A percentile compares a stretch with the other conserved stretches of the same genome.
Evolutionary conservation across 2,113 vertebrate genomes (phyloP).

Genomic region (Ursus arctos): DNA sequence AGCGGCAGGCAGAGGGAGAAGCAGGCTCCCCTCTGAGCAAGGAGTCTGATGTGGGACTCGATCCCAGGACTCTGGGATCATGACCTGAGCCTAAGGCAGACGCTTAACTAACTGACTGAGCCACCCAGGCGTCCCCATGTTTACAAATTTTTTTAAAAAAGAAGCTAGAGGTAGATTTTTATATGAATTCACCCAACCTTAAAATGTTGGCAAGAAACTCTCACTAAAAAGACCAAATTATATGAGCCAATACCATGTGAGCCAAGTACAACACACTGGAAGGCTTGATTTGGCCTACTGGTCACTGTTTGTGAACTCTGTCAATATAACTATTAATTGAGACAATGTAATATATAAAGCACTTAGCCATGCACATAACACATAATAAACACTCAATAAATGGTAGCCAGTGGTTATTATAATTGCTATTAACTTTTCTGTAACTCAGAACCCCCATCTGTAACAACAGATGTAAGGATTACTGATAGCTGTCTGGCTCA

Average conservation of each 20-base stretch:
- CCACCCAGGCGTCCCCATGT: not conserved
- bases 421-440: not conserved
- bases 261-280: not conserved
- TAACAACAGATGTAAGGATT: not conserved
- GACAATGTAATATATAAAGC: not conserved
- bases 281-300: not conserved
- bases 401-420: not conserved
- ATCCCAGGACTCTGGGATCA: no score
- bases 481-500: not conserved
- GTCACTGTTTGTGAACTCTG: not conserved
- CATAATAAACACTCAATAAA: conserved; percentile 47
- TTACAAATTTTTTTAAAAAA: not conserved
- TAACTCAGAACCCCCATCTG: not conserved
- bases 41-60: no score
- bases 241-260: not conserved
- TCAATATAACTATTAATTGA: not conserved
- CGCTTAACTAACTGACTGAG: no score
- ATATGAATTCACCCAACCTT: conserved; percentile 28
- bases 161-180: conserved; percentile 20
- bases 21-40: no score
- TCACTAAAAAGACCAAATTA: not conserved
- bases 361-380: not conserved
- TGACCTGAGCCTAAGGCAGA: no score
- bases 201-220: conserved; percentile 47
- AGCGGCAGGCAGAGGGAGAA: no score